Conservation (phyloP, 1,140 invertebrate genomes). For the Acromyrmex heyeri region DNA sequence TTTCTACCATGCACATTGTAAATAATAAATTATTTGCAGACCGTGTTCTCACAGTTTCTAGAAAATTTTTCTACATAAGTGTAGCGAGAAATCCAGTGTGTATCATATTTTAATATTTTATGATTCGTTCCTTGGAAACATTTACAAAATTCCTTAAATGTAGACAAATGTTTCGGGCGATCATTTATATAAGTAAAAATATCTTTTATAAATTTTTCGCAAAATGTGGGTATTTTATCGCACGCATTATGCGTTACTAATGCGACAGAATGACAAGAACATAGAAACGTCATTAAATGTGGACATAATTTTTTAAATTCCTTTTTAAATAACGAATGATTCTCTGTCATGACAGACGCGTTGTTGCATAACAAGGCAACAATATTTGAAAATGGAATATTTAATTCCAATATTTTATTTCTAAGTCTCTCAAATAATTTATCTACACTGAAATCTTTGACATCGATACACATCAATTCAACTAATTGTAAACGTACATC, state of each 20-base stretch:
- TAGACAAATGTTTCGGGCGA: not conserved
- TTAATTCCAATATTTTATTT: not conserved
- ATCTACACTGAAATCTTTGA: not conserved
- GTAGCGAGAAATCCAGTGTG: not conserved
- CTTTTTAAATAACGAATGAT: slow-evolving; percentile 7
- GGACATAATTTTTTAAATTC: not conserved
- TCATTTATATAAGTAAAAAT: not conserved
- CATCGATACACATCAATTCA: not conserved
- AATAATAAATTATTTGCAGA: not conserved
- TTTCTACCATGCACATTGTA: not conserved
- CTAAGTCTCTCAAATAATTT: not conserved
- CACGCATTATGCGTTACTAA: not conserved
- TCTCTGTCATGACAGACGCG: not conserved
- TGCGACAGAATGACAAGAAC: not conserved
- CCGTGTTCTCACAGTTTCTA: not conserved
- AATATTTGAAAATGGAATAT: not conserved
- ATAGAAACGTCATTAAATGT: slow-evolving; percentile 6
- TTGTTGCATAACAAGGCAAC: not conserved
- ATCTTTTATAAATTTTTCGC: not conserved
- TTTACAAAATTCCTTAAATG: not conserved
- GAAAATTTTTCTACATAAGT: not conserved
- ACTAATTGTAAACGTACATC: slow-evolving; percentile 5
- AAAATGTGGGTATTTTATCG: not conserved
- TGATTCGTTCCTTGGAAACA: not conserved
- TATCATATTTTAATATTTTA: not conserved